Conservation (phyloP, 2,797 vertebrate genomes). For the Delichon dasypus region DNA sequence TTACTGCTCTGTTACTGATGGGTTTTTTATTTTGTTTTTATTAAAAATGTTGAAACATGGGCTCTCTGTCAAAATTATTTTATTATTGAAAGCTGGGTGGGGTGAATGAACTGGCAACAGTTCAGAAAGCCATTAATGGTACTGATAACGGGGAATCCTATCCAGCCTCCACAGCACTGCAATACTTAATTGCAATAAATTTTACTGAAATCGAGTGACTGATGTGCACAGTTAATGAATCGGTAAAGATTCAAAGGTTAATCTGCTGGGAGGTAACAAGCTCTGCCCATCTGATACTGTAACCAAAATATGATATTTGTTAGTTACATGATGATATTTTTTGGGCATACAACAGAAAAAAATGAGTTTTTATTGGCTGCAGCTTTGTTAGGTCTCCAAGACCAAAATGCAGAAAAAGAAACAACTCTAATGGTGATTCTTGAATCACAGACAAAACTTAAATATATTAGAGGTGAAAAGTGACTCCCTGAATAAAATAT, state of each 20-base stretch:
- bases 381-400: conserved; percentile 73
- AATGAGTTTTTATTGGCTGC: conserved; percentile 79
- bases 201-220: conserved; percentile 66
- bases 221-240: conserved; percentile 78
- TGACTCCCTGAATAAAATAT: conserved; percentile 65
- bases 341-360: conserved; percentile 77
- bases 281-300: conserved; percentile 78
- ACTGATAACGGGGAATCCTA: conserved; percentile 78
- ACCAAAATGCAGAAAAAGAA: conserved; percentile 72
- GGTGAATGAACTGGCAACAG: conserved; percentile 75
- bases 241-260: conserved; percentile 77
- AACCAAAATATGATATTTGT: conserved; percentile 80
- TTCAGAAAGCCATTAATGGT: conserved; percentile 78
- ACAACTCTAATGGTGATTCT: conserved; percentile 70
- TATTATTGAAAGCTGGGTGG: conserved; percentile 82
- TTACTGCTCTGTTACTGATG: conserved; percentile 82
- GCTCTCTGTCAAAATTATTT: conserved; percentile 82
- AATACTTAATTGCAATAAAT: conserved; percentile 78
- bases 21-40: conserved; percentile 85
- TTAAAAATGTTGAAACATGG: conserved; percentile 85
- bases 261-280: conserved; percentile 79
- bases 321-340: conserved; percentile 82
- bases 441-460: conserved; percentile 74
- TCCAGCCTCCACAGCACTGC: conserved; percentile 66
- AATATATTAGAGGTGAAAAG: conserved; percentile 72